Percentiles rank a stretch among this genome's conserved stretches.
Evolutionary conservation across 2,797 vertebrate species (phyloP).

Genomic region (Pitangus sulphuratus): DNA sequence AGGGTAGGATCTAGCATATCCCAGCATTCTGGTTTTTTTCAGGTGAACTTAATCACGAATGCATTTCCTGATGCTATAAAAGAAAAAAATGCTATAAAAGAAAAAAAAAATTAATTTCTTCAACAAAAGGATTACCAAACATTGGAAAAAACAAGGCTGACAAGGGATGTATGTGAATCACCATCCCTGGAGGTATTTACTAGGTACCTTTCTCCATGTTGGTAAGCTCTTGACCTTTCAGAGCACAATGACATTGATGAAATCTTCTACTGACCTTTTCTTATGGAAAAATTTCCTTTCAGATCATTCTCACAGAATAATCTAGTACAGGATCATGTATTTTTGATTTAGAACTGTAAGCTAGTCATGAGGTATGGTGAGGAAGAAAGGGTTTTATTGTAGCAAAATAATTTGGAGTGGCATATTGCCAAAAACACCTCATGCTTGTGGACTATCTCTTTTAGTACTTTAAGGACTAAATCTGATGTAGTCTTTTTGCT

Average conservation of each 20-base stretch:
- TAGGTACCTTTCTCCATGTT: not conserved
- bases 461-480: not conserved
- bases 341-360: not conserved
- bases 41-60: not conserved
- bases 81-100: too few relatives aligned
- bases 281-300: not conserved
- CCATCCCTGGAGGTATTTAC: not conserved
- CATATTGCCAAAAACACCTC: not conserved
- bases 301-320: not conserved
- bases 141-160: not conserved
- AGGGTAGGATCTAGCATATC: not conserved
- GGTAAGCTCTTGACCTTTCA: not conserved
- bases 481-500: not conserved
- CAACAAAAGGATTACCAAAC: not conserved
- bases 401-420: not conserved
- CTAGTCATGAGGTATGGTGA: not conserved
- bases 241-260: not conserved
- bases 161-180: not conserved
- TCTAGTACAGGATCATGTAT: not conserved
- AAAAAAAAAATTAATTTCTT: not conserved
- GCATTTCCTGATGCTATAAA: not conserved
- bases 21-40: not conserved
- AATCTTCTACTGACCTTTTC: not conserved
- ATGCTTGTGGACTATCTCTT: not conserved
- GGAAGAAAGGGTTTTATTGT: not conserved